Evolutionary conservation across 2,888 invertebrate species (phyloP), one percentile per base, ranked within the genome.

Genomic region (Dynastes maya): DNA sequence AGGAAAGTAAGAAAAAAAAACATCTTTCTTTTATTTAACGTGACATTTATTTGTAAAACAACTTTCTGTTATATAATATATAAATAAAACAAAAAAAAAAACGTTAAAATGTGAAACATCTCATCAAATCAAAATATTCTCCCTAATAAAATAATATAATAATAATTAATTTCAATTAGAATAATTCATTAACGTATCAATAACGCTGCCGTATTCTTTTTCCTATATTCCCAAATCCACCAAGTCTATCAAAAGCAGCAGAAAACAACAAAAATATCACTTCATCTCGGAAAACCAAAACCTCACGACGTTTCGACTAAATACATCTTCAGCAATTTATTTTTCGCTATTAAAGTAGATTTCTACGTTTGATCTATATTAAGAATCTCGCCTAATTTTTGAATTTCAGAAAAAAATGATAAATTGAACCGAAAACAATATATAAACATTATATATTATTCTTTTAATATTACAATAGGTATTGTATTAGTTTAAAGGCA

Each of bases 41-140:
- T 86, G 85, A 85, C 84, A 85, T 86, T 87, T 87, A 87, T 86
- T 65, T 87, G 85, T 84, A 86, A 86, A 86, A 86, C 86, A 68
- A 87, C 86, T 86, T 85, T 22, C n/a, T 85, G 84, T 86, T 86
- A 85, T 68, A 68, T 49, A 29, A 68, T 85, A 84, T 85, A 85
- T 84, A 85, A 82, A 85, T 45, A 45, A 45, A 45, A 45, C 45
- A 45, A 45, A 45, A 11, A 45, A 45, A 45, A 83, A 83, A 82
- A 82, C 81, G 80, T 80, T 81, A 80, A 77, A 80, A 81, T 63
- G 79, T 74, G 77, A 80, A 81, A 81, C 80, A 77, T 80, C 79
- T 81, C 78, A 81, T 80, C 78, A 79, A 80, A 5, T 45, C 45
- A 45, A 45, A 45, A 45, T 45, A 45, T 45, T 1, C 11, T 45